Evolutionary conservation across 2,113 vertebrate genomes (phyloP).

Genomic region (Bubalus kerabau): DNA sequence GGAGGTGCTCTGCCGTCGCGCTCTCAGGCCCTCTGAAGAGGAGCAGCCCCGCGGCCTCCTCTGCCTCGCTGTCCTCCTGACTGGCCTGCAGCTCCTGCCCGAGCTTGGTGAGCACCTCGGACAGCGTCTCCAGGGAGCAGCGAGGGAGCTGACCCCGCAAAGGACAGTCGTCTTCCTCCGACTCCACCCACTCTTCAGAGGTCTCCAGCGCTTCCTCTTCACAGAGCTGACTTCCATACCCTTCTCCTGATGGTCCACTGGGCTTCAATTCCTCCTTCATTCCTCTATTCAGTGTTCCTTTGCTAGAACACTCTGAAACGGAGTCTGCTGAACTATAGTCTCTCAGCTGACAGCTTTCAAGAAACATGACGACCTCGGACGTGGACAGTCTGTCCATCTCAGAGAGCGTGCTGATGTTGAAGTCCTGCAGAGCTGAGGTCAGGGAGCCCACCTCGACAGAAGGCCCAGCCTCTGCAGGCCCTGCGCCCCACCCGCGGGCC

Average conservation of each 20-base stretch:
- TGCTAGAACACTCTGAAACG: conserved; percentile 46
- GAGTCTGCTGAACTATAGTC: conserved; percentile 51
- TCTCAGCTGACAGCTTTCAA: conserved; percentile 51
- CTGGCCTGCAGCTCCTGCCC: background rate
- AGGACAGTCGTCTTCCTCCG: conserved; percentile 50
- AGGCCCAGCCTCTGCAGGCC: fast-evolving
- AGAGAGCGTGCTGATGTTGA: background rate
- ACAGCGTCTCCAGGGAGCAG: background rate
- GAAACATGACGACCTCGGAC: conserved; percentile 5
- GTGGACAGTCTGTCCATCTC: conserved; percentile 35
- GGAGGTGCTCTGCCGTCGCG: fast-evolving
- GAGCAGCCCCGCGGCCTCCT: background rate
- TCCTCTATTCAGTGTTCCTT: background rate
- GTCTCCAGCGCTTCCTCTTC: background rate
- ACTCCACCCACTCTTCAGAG: conserved; percentile 39
- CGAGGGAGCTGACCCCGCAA: background rate
- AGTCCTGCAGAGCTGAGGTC: conserved; percentile 4
- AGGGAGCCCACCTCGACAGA: conserved; percentile 43
- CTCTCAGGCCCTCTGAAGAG: background rate
- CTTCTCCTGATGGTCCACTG: background rate
- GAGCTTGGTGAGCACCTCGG: background rate
- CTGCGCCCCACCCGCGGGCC: background rate
- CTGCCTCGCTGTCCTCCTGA: background rate
- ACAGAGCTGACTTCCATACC: background rate
- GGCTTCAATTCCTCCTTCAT: conserved; percentile 12